Conservation (phyloP, 2,113 vertebrate genomes). For the Acinonyx jubatus region DNA sequence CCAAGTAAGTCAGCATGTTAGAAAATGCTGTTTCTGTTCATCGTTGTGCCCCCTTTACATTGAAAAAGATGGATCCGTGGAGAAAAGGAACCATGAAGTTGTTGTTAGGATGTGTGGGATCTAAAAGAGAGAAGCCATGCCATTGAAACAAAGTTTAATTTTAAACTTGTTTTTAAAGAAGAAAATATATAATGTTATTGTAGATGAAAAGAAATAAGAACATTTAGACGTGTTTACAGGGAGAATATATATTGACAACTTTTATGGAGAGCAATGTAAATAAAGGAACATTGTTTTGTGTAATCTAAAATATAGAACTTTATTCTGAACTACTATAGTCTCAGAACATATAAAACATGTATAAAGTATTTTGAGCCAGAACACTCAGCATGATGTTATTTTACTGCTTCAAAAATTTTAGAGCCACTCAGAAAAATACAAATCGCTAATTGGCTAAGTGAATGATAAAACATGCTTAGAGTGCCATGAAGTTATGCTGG, state of each 20-base stretch:
- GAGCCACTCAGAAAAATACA: neutral
- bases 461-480: neutral
- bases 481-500: neutral
- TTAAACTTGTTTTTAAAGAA: neutral
- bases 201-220: neutral
- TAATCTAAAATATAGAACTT: neutral
- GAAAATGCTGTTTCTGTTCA: neutral
- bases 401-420: neutral
- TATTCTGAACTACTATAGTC: neutral
- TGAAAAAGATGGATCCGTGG: neutral
- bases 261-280: neutral
- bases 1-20: neutral
- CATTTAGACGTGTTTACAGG: neutral
- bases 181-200: neutral
- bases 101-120: neutral
- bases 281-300: neutral
- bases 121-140: neutral
- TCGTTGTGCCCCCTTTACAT: too few relatives aligned
- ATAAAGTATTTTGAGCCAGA: neutral
- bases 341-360: neutral
- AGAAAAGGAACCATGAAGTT: neutral
- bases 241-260: neutral
- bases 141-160: neutral
- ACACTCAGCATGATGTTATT: neutral
- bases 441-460: neutral